Conservation (phyloP, 2,888 invertebrate genomes). For the Caenorhabditis wallacei region DNA sequence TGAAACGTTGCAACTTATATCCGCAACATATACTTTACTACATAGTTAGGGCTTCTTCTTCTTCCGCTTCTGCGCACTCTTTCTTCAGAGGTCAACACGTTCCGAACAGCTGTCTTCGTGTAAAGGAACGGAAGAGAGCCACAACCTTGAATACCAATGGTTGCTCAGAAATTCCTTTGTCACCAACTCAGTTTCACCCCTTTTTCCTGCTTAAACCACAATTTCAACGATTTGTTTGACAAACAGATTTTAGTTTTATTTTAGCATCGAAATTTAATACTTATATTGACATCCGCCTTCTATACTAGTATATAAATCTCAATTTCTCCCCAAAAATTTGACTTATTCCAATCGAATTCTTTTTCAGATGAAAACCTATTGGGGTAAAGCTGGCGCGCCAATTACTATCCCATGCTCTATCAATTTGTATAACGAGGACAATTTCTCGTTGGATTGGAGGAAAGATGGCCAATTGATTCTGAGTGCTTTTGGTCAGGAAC, state of each 20-base stretch:
- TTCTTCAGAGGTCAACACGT: constrained; percentile 60
- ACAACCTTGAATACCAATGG: constrained; percentile 26
- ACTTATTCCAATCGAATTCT: too few relatives aligned
- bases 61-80: constrained; percentile 65
- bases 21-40: constrained; percentile 68
- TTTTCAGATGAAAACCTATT: constrained; percentile 76
- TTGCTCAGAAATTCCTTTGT: too few relatives aligned
- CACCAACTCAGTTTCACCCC: not conserved
- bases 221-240: constrained; percentile 16
- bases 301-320: too few relatives aligned
- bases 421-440: constrained; percentile 56
- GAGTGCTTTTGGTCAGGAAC: constrained; percentile 74
- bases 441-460: constrained; percentile 77
- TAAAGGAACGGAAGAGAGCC: constrained; percentile 9
- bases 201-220: not conserved
- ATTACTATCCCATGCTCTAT: constrained; percentile 73
- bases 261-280: constrained; percentile 35
- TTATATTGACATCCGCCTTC: constrained; percentile 5
- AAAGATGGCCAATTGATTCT: constrained; percentile 75
- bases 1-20: constrained; percentile 63
- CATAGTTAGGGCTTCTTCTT: constrained; percentile 65
- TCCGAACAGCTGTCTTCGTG: constrained; percentile 60
- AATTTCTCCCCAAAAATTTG: too few relatives aligned
- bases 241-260: constrained; percentile 41
- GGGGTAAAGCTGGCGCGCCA: constrained; percentile 72